These are phyloP conservation scores for Salticus scenicus DNA, from an alignment of 2,888 invertebrate genomes.

Conservation along the genomic window DNA sequence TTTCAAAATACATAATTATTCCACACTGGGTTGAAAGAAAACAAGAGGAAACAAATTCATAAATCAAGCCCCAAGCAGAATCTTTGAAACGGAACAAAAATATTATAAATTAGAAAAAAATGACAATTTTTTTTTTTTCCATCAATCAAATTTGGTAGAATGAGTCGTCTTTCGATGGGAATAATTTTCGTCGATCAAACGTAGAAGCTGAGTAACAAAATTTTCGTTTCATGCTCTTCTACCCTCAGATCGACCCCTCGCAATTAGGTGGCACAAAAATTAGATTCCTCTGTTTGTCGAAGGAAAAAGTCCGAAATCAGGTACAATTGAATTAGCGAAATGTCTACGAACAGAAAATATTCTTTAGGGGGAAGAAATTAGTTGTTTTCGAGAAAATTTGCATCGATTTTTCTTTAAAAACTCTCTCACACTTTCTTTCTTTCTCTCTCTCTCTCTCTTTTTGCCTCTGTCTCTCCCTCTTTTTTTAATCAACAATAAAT, in stretches of 20 bases:
- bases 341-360: background rate
- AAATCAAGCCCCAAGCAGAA: too few species aligned
- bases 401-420: background rate
- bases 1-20: too few species aligned
- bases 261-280: constrained; percentile 1
- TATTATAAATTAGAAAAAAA: too few species aligned
- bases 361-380: background rate
- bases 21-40: too few species aligned
- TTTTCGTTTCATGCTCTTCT: background rate
- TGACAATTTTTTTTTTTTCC: too few species aligned
- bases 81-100: too few species aligned
- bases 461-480: too few species aligned
- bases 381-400: background rate
- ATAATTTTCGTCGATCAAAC: background rate
- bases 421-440: too few species aligned
- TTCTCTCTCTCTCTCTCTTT: too few species aligned
- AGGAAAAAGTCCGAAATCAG: background rate
- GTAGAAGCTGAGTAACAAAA: background rate
- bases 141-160: too few species aligned
- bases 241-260: background rate
- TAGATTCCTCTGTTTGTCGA: background rate
- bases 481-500: too few species aligned
- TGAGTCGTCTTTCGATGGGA: background rate
- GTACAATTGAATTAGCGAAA: background rate
- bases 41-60: too few species aligned